These are phyloP conservation scores for Hydrocynus forskahlii DNA, from an alignment of 2,797 vertebrate species.

Conservation along the genomic window DNA sequence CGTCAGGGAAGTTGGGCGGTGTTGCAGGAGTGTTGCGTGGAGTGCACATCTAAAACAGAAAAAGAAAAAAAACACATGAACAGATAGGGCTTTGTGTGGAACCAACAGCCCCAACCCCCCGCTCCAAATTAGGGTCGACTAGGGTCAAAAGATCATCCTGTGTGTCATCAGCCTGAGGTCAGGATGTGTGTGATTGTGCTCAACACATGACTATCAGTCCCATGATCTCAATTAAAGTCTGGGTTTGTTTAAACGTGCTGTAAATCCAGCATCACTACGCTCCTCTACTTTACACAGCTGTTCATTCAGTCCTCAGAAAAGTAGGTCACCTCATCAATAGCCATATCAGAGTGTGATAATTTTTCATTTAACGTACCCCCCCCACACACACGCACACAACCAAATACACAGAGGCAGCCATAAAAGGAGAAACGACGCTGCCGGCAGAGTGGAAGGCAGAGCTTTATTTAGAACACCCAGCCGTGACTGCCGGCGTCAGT, in stretches of 20 bases:
- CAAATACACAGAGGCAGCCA: constrained; percentile 45
- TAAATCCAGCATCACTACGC: background rate
- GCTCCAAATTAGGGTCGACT: no score
- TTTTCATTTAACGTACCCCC: constrained; percentile 32
- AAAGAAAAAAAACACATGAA: background rate
- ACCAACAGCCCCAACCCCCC: no score
- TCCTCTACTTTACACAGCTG: background rate
- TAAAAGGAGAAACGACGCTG: constrained; percentile 48
- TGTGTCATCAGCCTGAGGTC: background rate
- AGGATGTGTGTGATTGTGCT: background rate
- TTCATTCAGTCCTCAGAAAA: constrained; percentile 8
- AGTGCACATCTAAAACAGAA: constrained; percentile 86
- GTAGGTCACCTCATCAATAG: constrained; percentile 28
- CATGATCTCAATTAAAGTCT: constrained; percentile 15
- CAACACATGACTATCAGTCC: background rate
- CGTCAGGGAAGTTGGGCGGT: constrained; percentile 92
- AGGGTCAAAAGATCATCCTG: background rate
- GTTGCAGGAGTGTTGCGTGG: constrained; percentile 95
- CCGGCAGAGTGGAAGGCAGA: constrained; percentile 38
- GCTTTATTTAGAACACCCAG: constrained; percentile 48
- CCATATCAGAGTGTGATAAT: constrained; percentile 15
- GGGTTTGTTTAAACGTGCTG: background rate
- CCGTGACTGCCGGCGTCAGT: background rate
- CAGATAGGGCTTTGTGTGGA: no score
- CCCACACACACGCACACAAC: constrained; percentile 36